Evolutionary conservation across 2,113 vertebrate species (phyloP), one percentile per base, ranked within the genome.

Genomic region (Phrynosoma blainvillii): DNA sequence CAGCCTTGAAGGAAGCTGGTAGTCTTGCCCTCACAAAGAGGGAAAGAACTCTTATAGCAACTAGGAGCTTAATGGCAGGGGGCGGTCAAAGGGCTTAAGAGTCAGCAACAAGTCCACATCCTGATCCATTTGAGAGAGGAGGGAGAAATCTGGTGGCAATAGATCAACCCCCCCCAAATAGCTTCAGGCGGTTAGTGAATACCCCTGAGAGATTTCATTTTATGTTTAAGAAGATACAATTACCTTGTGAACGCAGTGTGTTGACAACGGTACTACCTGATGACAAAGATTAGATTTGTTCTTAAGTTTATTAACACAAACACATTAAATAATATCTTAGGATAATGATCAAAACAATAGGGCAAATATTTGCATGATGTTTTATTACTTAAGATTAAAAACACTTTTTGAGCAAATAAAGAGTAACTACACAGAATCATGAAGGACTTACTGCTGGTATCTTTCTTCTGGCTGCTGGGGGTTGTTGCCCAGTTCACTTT

Each of bases 401-500:
- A 88, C 93, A 91, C 90, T 91, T 93, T 59, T 76, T 66, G 84
- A 20, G 89, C 74, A 92, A 92, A 94, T 70, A 89, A 89, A 93
- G 76, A 27, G 79, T 27, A 78, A 2, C 5, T 71, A 91, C 78
- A 4, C 68, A 92, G 62, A 85, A 27, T 23, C 20, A 40, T 89
- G 90, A 65, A 87, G 92, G 92, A 98, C 99, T 99, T 98, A 99
- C 99, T 99, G 97, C 99, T 99, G 94, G 99, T 99, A 95, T 99
- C 99, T 97, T 99, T 99, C 97, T 99, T 99, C 98, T 99, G 99
- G 96, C 98, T 99, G 96, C 98, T 99, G 95, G 99, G 99, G 79
- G 98, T 99, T 56, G 99, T 99, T 93, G 99, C 99, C 99, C 99
- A 99, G 97, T 99, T 99, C 93, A 99, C 99, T 97, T 99, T 99